Base-by-base conservation (phyloP, 1,140 invertebrate genomes). In the Drosophila parabipectinata region DNA sequence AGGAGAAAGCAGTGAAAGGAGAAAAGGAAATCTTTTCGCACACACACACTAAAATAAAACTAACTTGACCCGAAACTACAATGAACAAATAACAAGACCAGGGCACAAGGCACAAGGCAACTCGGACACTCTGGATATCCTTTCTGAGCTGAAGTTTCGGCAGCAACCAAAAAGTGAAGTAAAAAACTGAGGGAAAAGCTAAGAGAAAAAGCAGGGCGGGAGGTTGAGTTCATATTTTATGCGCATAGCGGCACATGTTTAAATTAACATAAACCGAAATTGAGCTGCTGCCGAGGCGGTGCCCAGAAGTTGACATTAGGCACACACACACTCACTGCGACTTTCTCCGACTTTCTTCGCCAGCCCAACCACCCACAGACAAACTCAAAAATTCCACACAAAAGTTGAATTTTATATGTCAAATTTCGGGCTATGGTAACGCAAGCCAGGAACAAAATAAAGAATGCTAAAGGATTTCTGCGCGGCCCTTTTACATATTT, bases 251-350 rank as follows among this genome's bases (percentile, higher is more conserved):
- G 83, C 83, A 88, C 83, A 88, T 88, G 83, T 88, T 88, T 88
- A 88, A 88, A 88, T 88, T 88, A 88, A 88, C 83, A 88, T 88
- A 88, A 88, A 88, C 76, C 79, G 79, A 88, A 88, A 88, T 88
- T 88, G 83, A 88, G 83, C 82, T 77, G 74, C 82, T 80, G 67
- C 81, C 60, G 50, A 69, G 59, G 66, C 77, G 77, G 63, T 71
- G 52, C 74, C 76, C 62, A 56, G 61, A 80, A 76, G 81, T 85
- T 85, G 81, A 85, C 81, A 85, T 85, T 85, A 84, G 80, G 77
- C 63, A 56, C 63, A 55, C 60, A 68, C 73, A 77, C 68, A 73
- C 51, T 56, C 50, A 8, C 32, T 1, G 32, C 47, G 3, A 57
- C 34, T 62, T 50, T 54, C 71, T 47, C 50, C 52, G 58, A 63